These are phyloP conservation scores for Enteromius paludinosus DNA, from an alignment of 2,797 vertebrate species.

Conservation along the genomic window DNA sequence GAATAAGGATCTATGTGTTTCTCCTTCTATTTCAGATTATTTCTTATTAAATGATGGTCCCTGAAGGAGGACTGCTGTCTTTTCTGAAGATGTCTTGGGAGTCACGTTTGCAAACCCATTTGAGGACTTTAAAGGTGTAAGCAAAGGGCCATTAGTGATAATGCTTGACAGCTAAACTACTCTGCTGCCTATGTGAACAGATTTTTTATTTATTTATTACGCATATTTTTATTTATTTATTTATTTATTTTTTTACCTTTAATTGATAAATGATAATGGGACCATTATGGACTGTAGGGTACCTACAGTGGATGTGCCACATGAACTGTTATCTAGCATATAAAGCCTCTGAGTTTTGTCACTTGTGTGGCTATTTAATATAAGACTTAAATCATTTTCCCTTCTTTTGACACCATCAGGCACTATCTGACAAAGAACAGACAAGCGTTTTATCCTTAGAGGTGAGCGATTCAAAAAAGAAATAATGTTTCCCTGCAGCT, in stretches of 20 bases:
- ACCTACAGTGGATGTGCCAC: not conserved
- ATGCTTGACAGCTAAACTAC: constrained; percentile 7
- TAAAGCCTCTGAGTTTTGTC: not conserved
- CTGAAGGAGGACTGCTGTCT: constrained; percentile 7
- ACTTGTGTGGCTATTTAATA: constrained; percentile 1
- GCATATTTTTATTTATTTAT: not conserved
- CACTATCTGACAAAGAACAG: constrained; percentile 28
- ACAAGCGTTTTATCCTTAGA: constrained; percentile 22
- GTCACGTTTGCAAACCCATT: constrained; percentile 22
- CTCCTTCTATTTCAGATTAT: not conserved
- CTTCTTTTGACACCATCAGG: constrained; percentile 13
- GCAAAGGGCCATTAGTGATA: not conserved
- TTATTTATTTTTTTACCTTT: not conserved
- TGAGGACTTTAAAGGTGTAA: constrained; percentile 38
- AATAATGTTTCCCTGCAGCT: constrained; percentile 19
- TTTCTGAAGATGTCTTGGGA: constrained; percentile 28
- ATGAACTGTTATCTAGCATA: not conserved
- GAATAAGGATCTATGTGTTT: not conserved
- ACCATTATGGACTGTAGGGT: not conserved
- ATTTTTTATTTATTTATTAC: no score
- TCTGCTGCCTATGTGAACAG: not conserved
- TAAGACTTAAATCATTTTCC: not conserved
- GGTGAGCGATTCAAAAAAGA: constrained; percentile 20
- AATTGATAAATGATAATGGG: constrained; percentile 1
- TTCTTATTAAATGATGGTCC: constrained; percentile 6